phyloP scores from a whole-genome alignment of 2,797 vertebrate genomes.

The Merluccius polli region DNA sequence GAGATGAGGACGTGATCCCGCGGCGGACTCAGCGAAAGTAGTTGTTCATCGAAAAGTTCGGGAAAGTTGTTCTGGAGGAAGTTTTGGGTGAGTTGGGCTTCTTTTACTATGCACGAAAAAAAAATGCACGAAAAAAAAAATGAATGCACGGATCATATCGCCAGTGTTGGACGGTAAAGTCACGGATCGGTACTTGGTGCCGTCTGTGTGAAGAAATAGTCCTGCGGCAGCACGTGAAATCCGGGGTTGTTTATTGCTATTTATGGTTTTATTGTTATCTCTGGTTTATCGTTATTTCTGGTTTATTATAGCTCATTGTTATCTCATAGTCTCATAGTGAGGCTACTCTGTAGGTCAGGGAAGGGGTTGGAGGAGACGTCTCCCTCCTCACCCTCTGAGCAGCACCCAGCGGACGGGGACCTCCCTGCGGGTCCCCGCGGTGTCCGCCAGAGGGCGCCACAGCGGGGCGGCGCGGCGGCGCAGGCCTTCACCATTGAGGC shows the following conservation, averaged over 20 bases:
- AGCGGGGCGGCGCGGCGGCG: slow-evolving; percentile 42
- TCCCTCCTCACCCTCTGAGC: too few species aligned
- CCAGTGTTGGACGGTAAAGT: background rate
- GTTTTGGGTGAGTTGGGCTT: slow-evolving; percentile 62
- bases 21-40: slow-evolving; percentile 7
- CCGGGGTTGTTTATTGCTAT: background rate
- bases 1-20: slow-evolving; percentile 59
- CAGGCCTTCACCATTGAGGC: background rate
- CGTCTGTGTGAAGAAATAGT: background rate
- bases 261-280: too few species aligned
- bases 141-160: too few species aligned
- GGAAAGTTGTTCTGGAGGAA: slow-evolving; percentile 40
- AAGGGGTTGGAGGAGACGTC: too few species aligned
- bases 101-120: slow-evolving; percentile 27
- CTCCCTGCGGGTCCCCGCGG: slow-evolving; percentile 19
- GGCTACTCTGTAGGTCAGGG: background rate
- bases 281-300: too few species aligned
- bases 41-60: slow-evolving; percentile 24
- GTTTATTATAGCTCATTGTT: too few species aligned
- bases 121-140: background rate
- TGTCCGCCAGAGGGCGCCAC: slow-evolving; percentile 78
- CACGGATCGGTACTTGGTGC: background rate
- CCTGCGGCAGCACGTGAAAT: background rate
- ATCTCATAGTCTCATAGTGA: too few species aligned
- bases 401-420: slow-evolving; percentile 3